Evolutionary conservation across 2,797 vertebrate species (phyloP), one percentile per base, ranked within the genome.

Genomic region (Falco novaeseelandiae): DNA sequence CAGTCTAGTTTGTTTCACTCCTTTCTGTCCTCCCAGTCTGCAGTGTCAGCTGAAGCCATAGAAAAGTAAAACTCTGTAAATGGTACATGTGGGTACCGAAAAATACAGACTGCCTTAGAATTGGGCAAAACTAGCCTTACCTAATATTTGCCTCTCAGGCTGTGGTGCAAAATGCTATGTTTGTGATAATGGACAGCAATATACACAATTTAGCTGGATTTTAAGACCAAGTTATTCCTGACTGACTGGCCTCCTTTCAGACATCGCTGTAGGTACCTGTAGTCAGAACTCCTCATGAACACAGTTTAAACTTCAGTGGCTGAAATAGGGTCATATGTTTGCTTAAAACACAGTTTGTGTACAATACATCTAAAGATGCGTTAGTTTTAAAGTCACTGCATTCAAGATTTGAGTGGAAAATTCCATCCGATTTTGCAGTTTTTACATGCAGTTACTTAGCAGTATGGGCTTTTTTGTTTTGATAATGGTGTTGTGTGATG

Each of bases 21-120:
- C n/a, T 83, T 70, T 84, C 36, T 51, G 8, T 70, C 2, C 9
- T 10, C 6, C 4, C 3, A 30, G 16, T 57, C 30, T 65, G 25
- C 25, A n/a, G 11, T n/a, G 36, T 62, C 55, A 57, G 40, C 71
- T 83, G 38, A 94, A 86, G 52, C 81, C 10, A 20, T 34, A 51
- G 21, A 9, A 46, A 40, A 82, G 58, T 25, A 67, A 65, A 34
- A 27, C 27, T 61, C 51, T 14, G 57, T 36, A 78, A 65, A 59
- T 32, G 20, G 44, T 49, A 38, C 2, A 1, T 8, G 3, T 34
- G n/a, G 46, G 8, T 79, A 52, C 20, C 1, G 1, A 19, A 67
- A 94, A 74, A 18, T 67, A 44, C 34, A n/a, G 34, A 34, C 46
- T 38, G 14, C 44, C 19, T 71, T 59, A 69, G 34, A 81, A 30